Conservation (phyloP, 2,113 vertebrate species). For the Toxostoma redivivum region DNA sequence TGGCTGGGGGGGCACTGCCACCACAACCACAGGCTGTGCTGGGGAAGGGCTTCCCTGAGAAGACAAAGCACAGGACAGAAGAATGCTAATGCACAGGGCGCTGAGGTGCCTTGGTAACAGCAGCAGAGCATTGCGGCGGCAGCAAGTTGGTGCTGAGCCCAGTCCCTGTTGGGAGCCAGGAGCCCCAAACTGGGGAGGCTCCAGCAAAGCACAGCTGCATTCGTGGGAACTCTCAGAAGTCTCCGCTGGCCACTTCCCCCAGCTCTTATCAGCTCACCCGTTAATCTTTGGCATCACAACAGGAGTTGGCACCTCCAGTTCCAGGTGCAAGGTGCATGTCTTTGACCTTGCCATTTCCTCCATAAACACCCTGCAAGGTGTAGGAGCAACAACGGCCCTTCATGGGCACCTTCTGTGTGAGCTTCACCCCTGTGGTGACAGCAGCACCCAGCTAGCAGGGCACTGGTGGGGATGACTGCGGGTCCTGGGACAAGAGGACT, state of each 20-base stretch:
- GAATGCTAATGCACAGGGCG: neutral
- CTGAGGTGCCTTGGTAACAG: neutral
- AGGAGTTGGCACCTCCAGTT: conserved; percentile 48
- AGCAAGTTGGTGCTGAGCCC: neutral
- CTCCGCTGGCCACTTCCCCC: neutral
- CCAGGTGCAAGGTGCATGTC: conserved; percentile 46
- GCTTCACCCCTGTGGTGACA: neutral
- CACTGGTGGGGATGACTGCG: accelerated
- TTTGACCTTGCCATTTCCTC: conserved; percentile 37
- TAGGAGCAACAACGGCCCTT: neutral
- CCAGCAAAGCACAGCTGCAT: neutral
- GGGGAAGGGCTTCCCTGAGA: neutral
- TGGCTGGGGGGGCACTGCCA: neutral
- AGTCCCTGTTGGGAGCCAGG: neutral
- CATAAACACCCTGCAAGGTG: neutral
- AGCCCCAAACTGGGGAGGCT: neutral
- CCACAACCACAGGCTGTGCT: neutral
- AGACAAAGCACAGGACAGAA: conserved; percentile 6
- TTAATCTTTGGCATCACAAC: conserved; percentile 18
- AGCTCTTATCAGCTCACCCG: neutral
- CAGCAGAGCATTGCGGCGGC: neutral
- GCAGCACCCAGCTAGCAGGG: neutral
- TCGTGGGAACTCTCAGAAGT: neutral
- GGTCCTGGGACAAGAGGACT: neutral
- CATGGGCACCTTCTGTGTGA: accelerated